Evolutionary conservation across 2,797 vertebrate species (phyloP).

Genomic region (Alauda arvensis): DNA sequence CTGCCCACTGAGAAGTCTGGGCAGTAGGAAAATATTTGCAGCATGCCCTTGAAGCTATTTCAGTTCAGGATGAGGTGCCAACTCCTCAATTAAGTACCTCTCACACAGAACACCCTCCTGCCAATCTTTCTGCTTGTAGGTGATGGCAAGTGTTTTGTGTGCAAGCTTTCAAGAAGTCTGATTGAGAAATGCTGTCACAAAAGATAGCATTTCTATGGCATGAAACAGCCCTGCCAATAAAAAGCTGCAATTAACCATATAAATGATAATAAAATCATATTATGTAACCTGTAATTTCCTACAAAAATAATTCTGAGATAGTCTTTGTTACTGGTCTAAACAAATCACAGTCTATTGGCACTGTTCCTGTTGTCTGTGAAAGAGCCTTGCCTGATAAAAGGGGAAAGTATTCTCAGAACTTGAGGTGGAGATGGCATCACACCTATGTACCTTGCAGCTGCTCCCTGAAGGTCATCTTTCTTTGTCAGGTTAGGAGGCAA

Average conservation of each 20-base stretch:
- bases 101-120: neutral
- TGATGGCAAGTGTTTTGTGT: neutral
- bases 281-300: neutral
- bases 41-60: conserved; percentile 10
- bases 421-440: neutral
- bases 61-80: conserved; percentile 10
- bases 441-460: neutral
- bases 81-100: neutral
- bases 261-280: neutral
- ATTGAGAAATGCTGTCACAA: neutral
- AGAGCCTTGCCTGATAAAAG: neutral
- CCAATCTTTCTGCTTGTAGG: neutral
- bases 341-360: neutral
- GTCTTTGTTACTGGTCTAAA: neutral
- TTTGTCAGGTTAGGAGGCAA: neutral
- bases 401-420: neutral
- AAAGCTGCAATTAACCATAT: neutral
- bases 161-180: neutral
- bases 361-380: neutral
- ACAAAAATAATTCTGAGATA: neutral
- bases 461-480: neutral
- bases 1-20: neutral
- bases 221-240: neutral
- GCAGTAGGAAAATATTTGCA: conserved; percentile 16
- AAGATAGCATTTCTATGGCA: neutral